Base-by-base conservation (phyloP, 2,113 vertebrate species). In the Sceloporus tristichus region DNA sequence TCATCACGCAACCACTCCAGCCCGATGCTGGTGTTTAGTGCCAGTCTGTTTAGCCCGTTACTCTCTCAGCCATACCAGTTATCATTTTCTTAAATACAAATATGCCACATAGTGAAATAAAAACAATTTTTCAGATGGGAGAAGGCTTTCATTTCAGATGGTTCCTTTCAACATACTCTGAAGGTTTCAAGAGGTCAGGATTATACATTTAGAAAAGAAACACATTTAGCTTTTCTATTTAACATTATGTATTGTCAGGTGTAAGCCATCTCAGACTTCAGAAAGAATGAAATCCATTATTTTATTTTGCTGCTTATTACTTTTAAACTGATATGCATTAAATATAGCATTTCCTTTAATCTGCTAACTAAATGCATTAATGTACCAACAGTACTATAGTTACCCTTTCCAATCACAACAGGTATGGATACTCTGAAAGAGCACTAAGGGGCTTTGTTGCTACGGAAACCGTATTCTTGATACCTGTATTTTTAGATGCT, bases 381-480 rank as follows among this genome's bases (percentile, higher is more conserved):
- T 76, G 65, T 0, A 85, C 27, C 14, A 86, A 3, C 1, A 0
- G 0, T 78, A 29, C 82, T 74, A 53, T 1, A 21, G 48, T 3
- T 66, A 70, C 82, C 81, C 65, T 84, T 11, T 62, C 16, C 81
- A 23, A 27, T 71, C 56, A 18, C 84, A 86, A 86, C 84, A 86
- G 73, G 59, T 53, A 85, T 9, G 19, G 7, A 16, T 89, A 77
- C 73, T 48, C 92, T 84, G 68, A 56, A 93, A 74, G 1, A 56
- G 87, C 84, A n/a, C 34, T 85, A 21, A 86, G 25, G 82, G 62
- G 38, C 89, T 92, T 87, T 89, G 90, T 92, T 91, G 62, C 87
- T 90, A 93, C 23, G 89, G 90, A 89, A 93, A 94, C 87, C 80
- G 9, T 14, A 79, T 54, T 21, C 84, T 91, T 90, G 62, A 90